Evolutionary conservation across 92 coral and sea anemone species (phyloP).

Genomic region (Epizoanthus scotinus): DNA sequence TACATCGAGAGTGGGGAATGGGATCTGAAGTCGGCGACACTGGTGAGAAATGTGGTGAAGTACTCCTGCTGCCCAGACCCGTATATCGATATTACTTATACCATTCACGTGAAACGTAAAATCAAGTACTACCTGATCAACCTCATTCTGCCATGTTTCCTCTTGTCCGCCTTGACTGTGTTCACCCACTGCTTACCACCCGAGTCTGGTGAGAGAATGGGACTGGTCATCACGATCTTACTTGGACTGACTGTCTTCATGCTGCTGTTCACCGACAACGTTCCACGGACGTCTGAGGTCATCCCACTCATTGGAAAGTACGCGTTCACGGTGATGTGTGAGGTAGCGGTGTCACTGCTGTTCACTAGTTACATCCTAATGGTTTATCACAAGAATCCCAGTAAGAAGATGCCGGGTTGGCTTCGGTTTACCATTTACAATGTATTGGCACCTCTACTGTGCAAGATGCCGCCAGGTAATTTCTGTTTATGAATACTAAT

Average conservation of each 20-base stretch:
- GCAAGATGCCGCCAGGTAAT: slow-evolving; percentile 76
- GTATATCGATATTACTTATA: slow-evolving; percentile 89
- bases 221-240: slow-evolving; percentile 84
- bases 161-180: slow-evolving; percentile 78
- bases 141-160: slow-evolving; percentile 87
- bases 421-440: slow-evolving; percentile 81
- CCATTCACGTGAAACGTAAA: slow-evolving; percentile 78
- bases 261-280: slow-evolving; percentile 94
- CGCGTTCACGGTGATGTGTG: slow-evolving; percentile 83
- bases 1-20: slow-evolving; percentile 94
- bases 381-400: slow-evolving; percentile 86
- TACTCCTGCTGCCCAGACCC: slow-evolving; percentile 90
- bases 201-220: slow-evolving; percentile 97
- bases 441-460: slow-evolving; percentile 82
- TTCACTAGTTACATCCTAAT: slow-evolving; percentile 79
- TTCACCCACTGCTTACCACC: slow-evolving; percentile 96
- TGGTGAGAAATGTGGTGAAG: slow-evolving; percentile 58
- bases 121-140: slow-evolving; percentile 87
- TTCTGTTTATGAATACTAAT: not conserved
- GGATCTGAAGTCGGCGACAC: slow-evolving; percentile 76
- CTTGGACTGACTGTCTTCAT: slow-evolving; percentile 97
- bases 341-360: slow-evolving; percentile 76
- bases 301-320: slow-evolving; percentile 95
- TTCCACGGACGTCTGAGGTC: slow-evolving; percentile 94
- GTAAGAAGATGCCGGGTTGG: slow-evolving; percentile 83